Evolutionary conservation across 2,797 vertebrate genomes (phyloP), one percentile per base, ranked within the genome.

Genomic region (Pelobates cultripes): DNA sequence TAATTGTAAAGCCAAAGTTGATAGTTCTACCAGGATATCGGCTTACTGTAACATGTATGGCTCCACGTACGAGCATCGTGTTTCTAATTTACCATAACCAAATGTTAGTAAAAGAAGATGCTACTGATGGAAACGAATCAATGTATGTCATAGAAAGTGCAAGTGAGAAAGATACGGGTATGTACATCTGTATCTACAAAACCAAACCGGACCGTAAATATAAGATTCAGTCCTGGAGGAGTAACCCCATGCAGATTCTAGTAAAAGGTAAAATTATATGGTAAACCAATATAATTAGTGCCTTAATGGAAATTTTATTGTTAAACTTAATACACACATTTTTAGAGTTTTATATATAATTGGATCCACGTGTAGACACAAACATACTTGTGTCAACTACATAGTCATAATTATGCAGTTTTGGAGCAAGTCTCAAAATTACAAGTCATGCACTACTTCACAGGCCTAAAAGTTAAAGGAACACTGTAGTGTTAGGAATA

Each of bases 201-300:
- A 70, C 66, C 40, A 68, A 47, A 57, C 12, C 7, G 10, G 28
- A 43, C 51, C 53, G 28, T 4, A 55, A 47, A 13, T 40, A 43
- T 14, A 6, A 14, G 4, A 63, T 81, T 7, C 41, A 47, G 13
- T 81, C 79, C 15, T 0, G 10, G 28, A 44, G 17, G 10, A 81
- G 79, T 44, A 12, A 41, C 9, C 53, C 79, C 15, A 4, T 70
- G 53, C 70, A 43, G 53, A 81, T 81, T 12, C 17, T 12, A 42
- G 43, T 81, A 69, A 75, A 51, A 81, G 79, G 79, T 81, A 81
- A 68, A 53, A 53, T 42, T 2, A 71, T 53, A 17, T 12, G n/a
- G 43, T 47, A 70, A 45, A 41, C 7, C 14, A 42, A 15, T 15
- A 7, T 44, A 45, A 51, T 51, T 5, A 5, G 47, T 51, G 5